These are phyloP conservation scores for Scolanthus callimorphus DNA, from an alignment of 92 coral and sea anemone species.

Conservation along the genomic window DNA sequence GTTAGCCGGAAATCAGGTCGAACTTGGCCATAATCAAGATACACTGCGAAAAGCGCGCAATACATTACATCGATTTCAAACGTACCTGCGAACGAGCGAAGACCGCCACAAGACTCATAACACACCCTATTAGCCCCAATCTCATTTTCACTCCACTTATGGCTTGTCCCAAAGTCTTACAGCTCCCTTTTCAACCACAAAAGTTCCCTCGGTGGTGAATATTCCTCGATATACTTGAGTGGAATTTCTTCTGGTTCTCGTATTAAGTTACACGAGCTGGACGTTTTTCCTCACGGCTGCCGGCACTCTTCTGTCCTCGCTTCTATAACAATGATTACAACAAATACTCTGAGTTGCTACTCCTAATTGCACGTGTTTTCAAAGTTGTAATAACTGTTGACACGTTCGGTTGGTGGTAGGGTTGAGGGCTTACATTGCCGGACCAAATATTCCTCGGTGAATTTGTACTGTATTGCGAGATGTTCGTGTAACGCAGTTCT, in stretches of 20 bases:
- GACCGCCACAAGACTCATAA: background rate
- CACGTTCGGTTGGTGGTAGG: conserved; percentile 1
- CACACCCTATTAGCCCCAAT: background rate
- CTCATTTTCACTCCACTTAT: background rate
- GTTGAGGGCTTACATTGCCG: too few relatives aligned
- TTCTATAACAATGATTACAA: conserved; percentile 21
- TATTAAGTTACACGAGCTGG: conserved; percentile 20
- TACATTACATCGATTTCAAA: background rate
- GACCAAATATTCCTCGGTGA: too few relatives aligned
- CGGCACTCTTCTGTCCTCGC: conserved; percentile 22
- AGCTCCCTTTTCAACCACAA: too few relatives aligned
- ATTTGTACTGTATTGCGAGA: too few relatives aligned
- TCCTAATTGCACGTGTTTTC: conserved; percentile 19
- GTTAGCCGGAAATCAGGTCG: conserved; percentile 9
- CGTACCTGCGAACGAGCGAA: background rate
- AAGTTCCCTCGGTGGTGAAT: too few relatives aligned
- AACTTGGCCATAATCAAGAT: too few relatives aligned
- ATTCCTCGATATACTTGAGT: conserved; percentile 20
- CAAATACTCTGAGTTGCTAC: conserved; percentile 6
- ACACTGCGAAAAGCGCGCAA: background rate
- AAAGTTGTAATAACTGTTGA: conserved; percentile 21
- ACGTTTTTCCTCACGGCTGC: background rate
- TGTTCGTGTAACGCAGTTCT: background rate
- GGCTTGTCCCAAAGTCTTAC: too few relatives aligned
- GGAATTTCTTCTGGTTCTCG: conserved; percentile 15